These are phyloP conservation scores for Automeris io DNA, from an alignment of 2,888 invertebrate genomes.

Conservation along the genomic window DNA sequence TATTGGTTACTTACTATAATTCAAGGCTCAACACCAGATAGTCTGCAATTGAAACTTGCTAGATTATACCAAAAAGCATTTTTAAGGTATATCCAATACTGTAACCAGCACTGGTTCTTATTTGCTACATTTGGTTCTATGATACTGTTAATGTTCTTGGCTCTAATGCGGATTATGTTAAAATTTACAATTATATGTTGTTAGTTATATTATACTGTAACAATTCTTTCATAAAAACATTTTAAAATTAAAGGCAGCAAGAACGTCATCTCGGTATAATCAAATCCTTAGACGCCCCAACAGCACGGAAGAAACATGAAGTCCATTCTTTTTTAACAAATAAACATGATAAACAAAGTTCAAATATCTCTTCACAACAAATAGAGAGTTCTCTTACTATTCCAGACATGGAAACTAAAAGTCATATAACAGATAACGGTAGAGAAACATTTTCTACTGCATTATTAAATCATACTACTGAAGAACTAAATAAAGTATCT, in stretches of 20 bases:
- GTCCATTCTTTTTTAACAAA: conserved; percentile 66
- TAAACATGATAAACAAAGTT: conserved; percentile 42
- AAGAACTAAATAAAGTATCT: conserved; percentile 16
- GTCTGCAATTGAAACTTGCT: conserved; percentile 85
- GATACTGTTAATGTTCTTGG: too few species aligned
- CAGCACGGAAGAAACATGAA: conserved; percentile 64
- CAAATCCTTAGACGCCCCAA: conserved; percentile 64
- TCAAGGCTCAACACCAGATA: conserved; percentile 76
- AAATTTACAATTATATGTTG: too few species aligned
- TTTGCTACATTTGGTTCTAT: too few species aligned
- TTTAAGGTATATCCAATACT: conserved; percentile 75
- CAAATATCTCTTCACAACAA: conserved; percentile 43
- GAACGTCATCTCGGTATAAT: conserved; percentile 87
- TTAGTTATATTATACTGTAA: too few species aligned
- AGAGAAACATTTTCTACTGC: background rate
- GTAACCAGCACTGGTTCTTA: too few species aligned
- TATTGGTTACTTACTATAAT: conserved; percentile 91
- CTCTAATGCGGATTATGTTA: too few species aligned
- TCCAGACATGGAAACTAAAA: conserved; percentile 4
- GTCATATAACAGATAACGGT: background rate
- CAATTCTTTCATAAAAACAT: too few species aligned
- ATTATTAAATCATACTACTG: conserved; percentile 19
- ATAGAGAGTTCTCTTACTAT: conserved; percentile 40
- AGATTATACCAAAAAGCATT: conserved; percentile 89
- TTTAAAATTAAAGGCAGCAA: conserved; percentile 82